Percentiles rank a stretch among this genome's conserved stretches.
Evolutionary conservation across 2,797 vertebrate species (phyloP).

Genomic region (Cirrhinus mrigala): DNA sequence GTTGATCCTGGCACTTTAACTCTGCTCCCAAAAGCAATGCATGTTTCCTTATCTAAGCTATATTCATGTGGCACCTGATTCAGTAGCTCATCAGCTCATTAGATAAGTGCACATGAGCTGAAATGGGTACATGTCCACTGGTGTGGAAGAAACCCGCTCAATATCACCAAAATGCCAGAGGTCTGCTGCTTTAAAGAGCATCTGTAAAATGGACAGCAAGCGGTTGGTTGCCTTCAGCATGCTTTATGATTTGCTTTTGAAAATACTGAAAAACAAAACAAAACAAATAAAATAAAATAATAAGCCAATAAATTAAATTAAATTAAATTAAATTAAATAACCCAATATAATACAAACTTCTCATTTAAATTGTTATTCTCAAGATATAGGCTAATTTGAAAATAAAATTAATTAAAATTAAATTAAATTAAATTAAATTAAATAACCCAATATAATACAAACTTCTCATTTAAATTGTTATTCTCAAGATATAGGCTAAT

Average conservation of each 20-base stretch:
- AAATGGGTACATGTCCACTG: conserved; percentile 10
- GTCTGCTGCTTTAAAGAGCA: not conserved
- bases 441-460: too few relatives aligned
- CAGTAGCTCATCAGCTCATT: conserved; percentile 12
- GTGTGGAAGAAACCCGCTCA: conserved; percentile 15
- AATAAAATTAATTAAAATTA: not conserved
- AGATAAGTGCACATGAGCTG: not conserved
- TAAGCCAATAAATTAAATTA: too few relatives aligned
- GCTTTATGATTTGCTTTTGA: not conserved
- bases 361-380: not conserved
- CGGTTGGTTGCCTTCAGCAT: not conserved
- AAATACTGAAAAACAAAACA: not conserved
- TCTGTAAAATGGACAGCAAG: conserved; percentile 7
- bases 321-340: too few relatives aligned
- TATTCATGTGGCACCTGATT: not conserved
- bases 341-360: too few relatives aligned
- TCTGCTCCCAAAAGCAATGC: not conserved
- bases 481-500: too few relatives aligned
- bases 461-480: too few relatives aligned
- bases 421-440: too few relatives aligned
- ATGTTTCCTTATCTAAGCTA: not conserved
- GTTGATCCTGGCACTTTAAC: not conserved
- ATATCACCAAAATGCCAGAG: conserved; percentile 3
- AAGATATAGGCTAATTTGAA: too few relatives aligned
- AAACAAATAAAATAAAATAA: too few relatives aligned